phyloP scores from a whole-genome alignment of 1,140 invertebrate species.

The Caenorhabditis brenneri region DNA sequence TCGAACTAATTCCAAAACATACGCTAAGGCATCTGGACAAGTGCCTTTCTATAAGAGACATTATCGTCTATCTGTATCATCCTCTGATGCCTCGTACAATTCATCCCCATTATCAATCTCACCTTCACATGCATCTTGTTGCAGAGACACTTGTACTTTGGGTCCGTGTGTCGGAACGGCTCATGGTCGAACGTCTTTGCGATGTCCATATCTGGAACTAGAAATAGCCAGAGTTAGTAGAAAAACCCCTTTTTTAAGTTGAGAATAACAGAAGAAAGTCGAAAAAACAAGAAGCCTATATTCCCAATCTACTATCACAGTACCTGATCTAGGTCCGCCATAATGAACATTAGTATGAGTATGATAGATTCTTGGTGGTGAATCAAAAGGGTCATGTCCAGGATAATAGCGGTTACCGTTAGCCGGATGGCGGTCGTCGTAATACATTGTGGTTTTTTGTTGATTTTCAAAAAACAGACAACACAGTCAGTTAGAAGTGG shows the following conservation, averaged over 20 bases:
- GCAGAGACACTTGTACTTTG: conserved; percentile 47
- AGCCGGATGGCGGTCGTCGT: background rate
- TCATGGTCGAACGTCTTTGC: conserved; percentile 49
- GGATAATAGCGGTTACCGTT: background rate
- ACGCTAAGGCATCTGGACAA: no score
- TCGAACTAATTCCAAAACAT: no score
- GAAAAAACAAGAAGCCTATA: no score
- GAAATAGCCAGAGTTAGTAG: background rate
- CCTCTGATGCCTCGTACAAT: no score
- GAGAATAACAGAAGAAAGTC: no score
- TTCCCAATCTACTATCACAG: background rate
- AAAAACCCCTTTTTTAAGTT: no score
- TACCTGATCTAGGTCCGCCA: conserved; percentile 6
- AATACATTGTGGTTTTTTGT: background rate
- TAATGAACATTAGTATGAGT: conserved; percentile 15
- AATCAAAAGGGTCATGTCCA: conserved; percentile 6
- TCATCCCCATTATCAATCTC: background rate
- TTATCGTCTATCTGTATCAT: no score
- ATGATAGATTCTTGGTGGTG: background rate
- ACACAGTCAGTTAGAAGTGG: background rate
- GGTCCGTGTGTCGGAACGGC: conserved; percentile 44
- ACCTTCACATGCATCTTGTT: conserved; percentile 48
- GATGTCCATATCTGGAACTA: conserved; percentile 46
- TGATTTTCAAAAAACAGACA: background rate
- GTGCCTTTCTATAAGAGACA: no score